Evolutionary conservation across 2,113 vertebrate genomes (phyloP).

Genomic region (Phocoena sinus): DNA sequence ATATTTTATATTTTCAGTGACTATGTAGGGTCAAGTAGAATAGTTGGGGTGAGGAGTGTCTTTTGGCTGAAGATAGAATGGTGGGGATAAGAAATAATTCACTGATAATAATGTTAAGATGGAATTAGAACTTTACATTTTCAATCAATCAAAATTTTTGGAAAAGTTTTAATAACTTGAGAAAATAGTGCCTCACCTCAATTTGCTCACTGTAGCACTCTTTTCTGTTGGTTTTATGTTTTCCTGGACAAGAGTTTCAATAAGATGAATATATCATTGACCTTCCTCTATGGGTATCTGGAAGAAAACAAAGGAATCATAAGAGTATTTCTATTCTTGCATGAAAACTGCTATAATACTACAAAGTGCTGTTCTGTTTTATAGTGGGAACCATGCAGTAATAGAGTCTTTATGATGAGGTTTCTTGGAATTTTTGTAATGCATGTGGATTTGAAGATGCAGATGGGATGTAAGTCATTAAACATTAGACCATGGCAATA

Average conservation of each 20-base stretch:
- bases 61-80: neutral
- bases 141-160: neutral
- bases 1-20: neutral
- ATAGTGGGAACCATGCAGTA: neutral
- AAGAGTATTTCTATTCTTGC: neutral
- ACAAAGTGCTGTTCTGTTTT: conserved; percentile 28
- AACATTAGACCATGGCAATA: conserved; percentile 45
- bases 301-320: conserved; percentile 42
- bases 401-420: conserved; percentile 35
- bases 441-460: conserved; percentile 29
- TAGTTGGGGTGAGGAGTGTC: neutral
- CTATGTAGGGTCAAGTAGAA: neutral
- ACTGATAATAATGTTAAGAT: neutral
- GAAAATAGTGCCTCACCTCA: neutral
- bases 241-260: conserved; percentile 15
- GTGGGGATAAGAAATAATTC: neutral
- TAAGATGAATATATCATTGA: neutral
- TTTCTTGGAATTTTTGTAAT: conserved; percentile 55
- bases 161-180: neutral
- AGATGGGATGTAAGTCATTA: conserved; percentile 39
- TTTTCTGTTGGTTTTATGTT: conserved; percentile 15
- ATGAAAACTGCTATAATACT: neutral
- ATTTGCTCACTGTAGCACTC: neutral
- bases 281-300: neutral
- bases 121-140: neutral